Base-by-base conservation (phyloP, 2,113 vertebrate species). In the Sylvietta virens region DNA sequence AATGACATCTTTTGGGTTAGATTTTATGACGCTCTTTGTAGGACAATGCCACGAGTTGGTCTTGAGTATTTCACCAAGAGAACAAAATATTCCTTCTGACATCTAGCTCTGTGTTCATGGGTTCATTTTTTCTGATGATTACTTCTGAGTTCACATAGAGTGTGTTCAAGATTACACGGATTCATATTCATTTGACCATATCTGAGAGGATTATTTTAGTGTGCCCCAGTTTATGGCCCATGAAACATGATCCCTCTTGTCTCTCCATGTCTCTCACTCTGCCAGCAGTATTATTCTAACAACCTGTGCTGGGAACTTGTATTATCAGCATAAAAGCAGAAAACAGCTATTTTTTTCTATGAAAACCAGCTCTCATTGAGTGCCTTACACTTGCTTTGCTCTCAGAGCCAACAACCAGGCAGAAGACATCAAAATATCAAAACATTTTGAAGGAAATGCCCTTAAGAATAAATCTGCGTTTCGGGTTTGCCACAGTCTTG, bases 131-230 rank as follows among this genome's bases (percentile, higher is more conserved):
- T 94, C 88, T 94, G 69, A 96, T 90, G 96, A 96, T 96, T 97
- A 97, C 96, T 96, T 94, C 80, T 56, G 88, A 96, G 96, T 97
- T 96, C 96, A 97, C 6, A 3, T 65, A 97, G 95, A 96, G 95
- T 95, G 88, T 97, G 95, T 74, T 96, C 90, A 88, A 96, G 96
- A 97, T 97, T 97, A 96, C 88, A 86, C 0, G 80, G 96, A 97
- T 97, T 97, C 96, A 95, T 86, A 96, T 69, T 83, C 96, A 96
- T 93, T 96, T 97, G 94, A 96, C 95, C 96, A 96, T 96, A 97
- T 95, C 95, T 93, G 94, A 97, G 92, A 93, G 95, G 96, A 96
- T 97, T 97, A 97, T 90, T 95, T 94, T 79, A 94, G 95, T 88
- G 95, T 97, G 94, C 90, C 92, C 94, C 77, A 86, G 82, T 96